Evolutionary conservation across 2,797 vertebrate species (phyloP), one percentile per base, ranked within the genome.

Genomic region (Micropoecilia bifurca): DNA sequence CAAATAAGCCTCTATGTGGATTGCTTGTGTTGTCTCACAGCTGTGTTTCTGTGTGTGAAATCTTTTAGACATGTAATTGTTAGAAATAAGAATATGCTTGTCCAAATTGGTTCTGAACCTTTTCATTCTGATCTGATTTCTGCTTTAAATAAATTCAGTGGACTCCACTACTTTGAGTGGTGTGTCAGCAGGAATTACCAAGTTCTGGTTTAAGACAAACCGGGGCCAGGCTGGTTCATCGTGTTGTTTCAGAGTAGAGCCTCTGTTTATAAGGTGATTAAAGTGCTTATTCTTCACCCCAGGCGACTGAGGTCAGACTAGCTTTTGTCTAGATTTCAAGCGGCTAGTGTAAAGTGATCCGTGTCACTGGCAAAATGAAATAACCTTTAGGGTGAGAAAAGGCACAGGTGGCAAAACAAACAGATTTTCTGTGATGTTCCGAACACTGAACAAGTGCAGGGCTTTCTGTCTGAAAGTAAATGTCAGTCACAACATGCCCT

Each of bases 231-330:
- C 78, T 74, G 46, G 80, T 76, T 43, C 80, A 41, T 10, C 73
- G 1, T 88, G 88, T 87, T 90, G 78, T 81, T 88, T 87, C 87
- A 89, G 80, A 79, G 85, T 78, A 85, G 88, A 78, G 87, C 84
- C 74, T 80, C 28, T 92, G 91, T 92, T 93, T 93, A 80, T 84
- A 88, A 90, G 90, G 93, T 95, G 91, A 94, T 95, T 90, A 92
- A 89, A 93, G 91, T 71, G 76, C 89, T 89, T 85, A 80, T 80
- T 81, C 88, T 84, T 91, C 84, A 90, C 78, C 75, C 74, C 6
- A 80, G 85, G 74, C 85, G 83, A 87, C 90, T 91, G 87, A 93
- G 94, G 93, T 94, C 95, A 95, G 89, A 89, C 88, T 93, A 94
- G 94, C 94, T 88, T 90, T 82, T 78, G 91, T 93, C 91, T 95